Base-by-base conservation (phyloP, 53 echinoderm and acorn worm genomes). In the Luidia sarsii region DNA sequence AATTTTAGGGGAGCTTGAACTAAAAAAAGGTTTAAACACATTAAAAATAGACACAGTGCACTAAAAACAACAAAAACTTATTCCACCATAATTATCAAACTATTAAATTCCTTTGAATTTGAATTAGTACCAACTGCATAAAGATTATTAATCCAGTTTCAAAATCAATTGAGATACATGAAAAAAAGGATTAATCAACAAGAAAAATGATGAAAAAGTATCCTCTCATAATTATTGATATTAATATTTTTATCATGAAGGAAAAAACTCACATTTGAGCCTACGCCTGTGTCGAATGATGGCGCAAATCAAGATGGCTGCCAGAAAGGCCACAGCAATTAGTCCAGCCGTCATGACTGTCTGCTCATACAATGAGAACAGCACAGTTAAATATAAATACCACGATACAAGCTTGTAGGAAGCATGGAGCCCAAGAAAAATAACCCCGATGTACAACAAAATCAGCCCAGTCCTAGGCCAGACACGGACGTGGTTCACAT, bases 361-460 rank as follows among this genome's bases (percentile, higher is more conserved):
- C 81, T 81, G 81, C 37, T 81, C 81, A 37, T 77, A 77, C 77
- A 77, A 60, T 16, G 77, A 77, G 2, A 77, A 61, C 77, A 77
- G 37, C 77, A 77, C 61, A 61, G 77, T 77, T 30, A 77, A 15
- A 77, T 77, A 77, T 16, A 77, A 61, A 77, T 77, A 77, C 77
- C 77, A 77, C 61, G 77, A 61, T 61, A 77, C 7, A 20, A 77
- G 77, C 77, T 77, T 77, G 77, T 77, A 77, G 46, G 43, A 61
- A 10, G 61, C 46, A n/a, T 77, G 77, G 18, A 77, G 48, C 4
- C 39, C 16, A 3, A 77, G 77, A n/a, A 77, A 31, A 5, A 43
- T 20, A 25, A 77, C 60, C 8, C 39, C 33, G 0, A 77, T 14
- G 30, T 77, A 77, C 32, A 77, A 23, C 4, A 30, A 59, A 1